Evolutionary conservation across 2,888 invertebrate species (phyloP).

Genomic region (Drosophila tripunctata): DNA sequence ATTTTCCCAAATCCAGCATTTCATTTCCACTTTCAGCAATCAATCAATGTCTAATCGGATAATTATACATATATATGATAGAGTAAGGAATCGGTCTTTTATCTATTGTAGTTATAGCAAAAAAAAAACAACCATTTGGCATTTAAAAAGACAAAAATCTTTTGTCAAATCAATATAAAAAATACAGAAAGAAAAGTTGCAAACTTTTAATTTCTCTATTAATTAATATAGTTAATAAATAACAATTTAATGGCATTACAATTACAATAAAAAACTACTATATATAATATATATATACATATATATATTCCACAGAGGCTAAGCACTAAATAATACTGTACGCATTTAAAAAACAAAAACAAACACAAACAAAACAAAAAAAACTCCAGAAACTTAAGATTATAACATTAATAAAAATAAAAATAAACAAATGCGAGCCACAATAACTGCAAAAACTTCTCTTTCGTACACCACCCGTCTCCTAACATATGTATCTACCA

Average conservation of each 20-base stretch:
- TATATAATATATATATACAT: conserved; percentile 15
- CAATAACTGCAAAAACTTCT: too few relatives aligned
- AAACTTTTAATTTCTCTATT: conserved; percentile 16
- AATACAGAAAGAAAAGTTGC: conserved; percentile 38
- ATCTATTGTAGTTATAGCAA: conserved; percentile 15
- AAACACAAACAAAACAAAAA: neutral
- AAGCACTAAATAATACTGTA: conserved; percentile 26
- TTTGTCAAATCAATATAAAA: conserved; percentile 23
- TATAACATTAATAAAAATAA: conserved; percentile 16
- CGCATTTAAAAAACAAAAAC: conserved; percentile 8
- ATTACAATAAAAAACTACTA: neutral
- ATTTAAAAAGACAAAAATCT: conserved; percentile 6
- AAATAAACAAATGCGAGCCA: conserved; percentile 38
- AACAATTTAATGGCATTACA: conserved; percentile 13
- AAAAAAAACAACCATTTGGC: conserved; percentile 21
- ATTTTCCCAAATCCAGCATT: neutral
- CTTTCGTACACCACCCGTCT: too few relatives aligned
- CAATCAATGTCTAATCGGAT: conserved; percentile 36
- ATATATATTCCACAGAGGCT: conserved; percentile 43
- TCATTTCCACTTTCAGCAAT: neutral
- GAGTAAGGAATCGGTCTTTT: conserved; percentile 3
- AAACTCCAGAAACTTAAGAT: neutral
- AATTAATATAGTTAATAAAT: conserved; percentile 9
- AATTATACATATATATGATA: too few relatives aligned
- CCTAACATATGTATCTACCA: too few relatives aligned